Conservation (phyloP, 2,888 invertebrate species). For the Lycophotia porphyrea region DNA sequence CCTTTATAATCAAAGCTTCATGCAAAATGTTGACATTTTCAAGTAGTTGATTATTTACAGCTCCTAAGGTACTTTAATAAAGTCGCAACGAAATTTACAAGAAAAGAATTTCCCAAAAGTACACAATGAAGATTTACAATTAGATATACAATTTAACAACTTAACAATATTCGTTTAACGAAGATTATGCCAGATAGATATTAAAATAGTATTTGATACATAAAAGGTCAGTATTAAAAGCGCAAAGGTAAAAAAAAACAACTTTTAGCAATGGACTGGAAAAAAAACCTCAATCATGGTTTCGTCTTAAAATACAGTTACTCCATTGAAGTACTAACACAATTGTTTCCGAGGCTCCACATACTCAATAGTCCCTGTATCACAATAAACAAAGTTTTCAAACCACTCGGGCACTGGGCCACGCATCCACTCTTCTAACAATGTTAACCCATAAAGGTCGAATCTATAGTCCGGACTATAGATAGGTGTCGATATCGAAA, state of each 20-base stretch:
- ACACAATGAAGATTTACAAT: conserved; percentile 2
- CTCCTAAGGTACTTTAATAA: background rate
- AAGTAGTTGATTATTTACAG: background rate
- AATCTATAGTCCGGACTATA: conserved; percentile 32
- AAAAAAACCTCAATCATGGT: background rate
- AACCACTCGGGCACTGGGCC: conserved; percentile 1
- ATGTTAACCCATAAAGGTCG: conserved; percentile 32
- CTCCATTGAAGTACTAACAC: background rate
- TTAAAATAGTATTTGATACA: background rate
- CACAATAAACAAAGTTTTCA: conserved; percentile 18
- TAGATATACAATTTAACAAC: no score
- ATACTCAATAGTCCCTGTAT: conserved; percentile 5
- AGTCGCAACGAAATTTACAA: background rate
- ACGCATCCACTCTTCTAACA: conserved; percentile 30
- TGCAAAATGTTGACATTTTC: no score
- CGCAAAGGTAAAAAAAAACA: background rate
- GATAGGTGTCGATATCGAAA: conserved; percentile 36
- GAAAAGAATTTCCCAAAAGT: background rate
- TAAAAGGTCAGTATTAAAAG: background rate
- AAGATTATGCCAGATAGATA: no score
- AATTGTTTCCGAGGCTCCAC: background rate
- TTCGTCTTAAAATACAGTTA: background rate
- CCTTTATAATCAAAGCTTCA: no score
- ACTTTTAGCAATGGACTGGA: background rate
- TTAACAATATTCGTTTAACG: no score